Conservation (phyloP, 2,888 invertebrate genomes). For the Lypha dubia region DNA sequence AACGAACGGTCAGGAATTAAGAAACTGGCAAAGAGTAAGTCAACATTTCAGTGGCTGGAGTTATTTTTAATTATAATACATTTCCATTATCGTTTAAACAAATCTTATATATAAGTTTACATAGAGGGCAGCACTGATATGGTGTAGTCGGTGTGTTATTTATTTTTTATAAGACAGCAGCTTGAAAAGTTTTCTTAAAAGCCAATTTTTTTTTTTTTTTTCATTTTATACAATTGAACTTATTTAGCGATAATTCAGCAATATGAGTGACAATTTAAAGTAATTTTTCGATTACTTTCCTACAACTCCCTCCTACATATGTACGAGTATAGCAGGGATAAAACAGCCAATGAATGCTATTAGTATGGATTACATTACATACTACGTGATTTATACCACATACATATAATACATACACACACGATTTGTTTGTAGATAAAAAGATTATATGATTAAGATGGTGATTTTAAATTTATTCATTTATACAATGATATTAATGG, state of each 20-base stretch:
- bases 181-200: neutral
- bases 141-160: neutral
- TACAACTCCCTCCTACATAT: neutral
- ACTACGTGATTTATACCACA: slow-evolving; percentile 15
- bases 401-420: too few relatives aligned
- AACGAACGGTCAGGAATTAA: slow-evolving; percentile 37
- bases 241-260: too few relatives aligned
- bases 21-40: slow-evolving; percentile 35
- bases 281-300: neutral
- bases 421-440: slow-evolving; percentile 33
- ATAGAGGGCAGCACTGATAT: too few relatives aligned
- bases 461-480: slow-evolving; percentile 61
- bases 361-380: slow-evolving; percentile 53
- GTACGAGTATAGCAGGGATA: too few relatives aligned
- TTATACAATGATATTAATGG: slow-evolving; percentile 13
- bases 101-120: slow-evolving; percentile 8
- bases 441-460: slow-evolving; percentile 70
- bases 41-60: slow-evolving; percentile 30
- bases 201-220: neutral
- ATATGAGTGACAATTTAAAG: too few relatives aligned
- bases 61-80: slow-evolving; percentile 46
- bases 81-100: slow-evolving; percentile 35
- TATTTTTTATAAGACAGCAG: neutral
- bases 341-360: slow-evolving; percentile 33
- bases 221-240: too few relatives aligned